Conservation (phyloP, 2,113 vertebrate species). For the Myiagra hebetior region DNA sequence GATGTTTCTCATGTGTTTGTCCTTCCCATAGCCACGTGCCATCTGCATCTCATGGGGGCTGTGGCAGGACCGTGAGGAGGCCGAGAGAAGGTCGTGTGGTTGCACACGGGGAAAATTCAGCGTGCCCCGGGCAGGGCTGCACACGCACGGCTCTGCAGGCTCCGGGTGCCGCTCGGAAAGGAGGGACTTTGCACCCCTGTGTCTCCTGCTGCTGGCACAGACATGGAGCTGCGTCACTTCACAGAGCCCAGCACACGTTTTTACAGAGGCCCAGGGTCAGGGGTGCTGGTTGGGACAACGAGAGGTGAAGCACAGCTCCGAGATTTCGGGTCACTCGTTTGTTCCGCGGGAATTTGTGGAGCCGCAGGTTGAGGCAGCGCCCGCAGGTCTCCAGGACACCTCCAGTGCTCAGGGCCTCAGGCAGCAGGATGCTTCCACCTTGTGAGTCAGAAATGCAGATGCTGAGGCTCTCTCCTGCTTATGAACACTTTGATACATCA, state of each 20-base stretch:
- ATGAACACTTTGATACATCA: background rate
- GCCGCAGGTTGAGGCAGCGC: rapidly evolving
- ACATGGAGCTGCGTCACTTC: rapidly evolving
- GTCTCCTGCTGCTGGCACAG: background rate
- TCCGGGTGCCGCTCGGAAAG: rapidly evolving
- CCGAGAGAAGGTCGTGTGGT: background rate
- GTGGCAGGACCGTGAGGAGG: background rate
- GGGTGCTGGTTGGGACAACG: background rate
- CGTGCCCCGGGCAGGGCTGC: rapidly evolving
- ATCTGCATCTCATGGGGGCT: background rate
- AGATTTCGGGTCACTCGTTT: rapidly evolving
- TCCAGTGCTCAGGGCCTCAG: background rate
- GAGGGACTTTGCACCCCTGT: too few relatives aligned
- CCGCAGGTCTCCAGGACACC: rapidly evolving
- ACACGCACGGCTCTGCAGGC: rapidly evolving
- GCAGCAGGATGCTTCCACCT: background rate
- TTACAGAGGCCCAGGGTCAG: background rate
- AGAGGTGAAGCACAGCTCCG: background rate
- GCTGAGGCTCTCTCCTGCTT: background rate
- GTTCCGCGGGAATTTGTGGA: rapidly evolving
- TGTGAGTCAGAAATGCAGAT: background rate
- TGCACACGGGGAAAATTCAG: background rate
- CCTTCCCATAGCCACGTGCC: background rate
- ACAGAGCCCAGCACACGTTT: background rate
- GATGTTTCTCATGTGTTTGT: background rate